Evolutionary conservation across 2,113 vertebrate genomes (phyloP).

Genomic region (Gymnorhina tibicen): DNA sequence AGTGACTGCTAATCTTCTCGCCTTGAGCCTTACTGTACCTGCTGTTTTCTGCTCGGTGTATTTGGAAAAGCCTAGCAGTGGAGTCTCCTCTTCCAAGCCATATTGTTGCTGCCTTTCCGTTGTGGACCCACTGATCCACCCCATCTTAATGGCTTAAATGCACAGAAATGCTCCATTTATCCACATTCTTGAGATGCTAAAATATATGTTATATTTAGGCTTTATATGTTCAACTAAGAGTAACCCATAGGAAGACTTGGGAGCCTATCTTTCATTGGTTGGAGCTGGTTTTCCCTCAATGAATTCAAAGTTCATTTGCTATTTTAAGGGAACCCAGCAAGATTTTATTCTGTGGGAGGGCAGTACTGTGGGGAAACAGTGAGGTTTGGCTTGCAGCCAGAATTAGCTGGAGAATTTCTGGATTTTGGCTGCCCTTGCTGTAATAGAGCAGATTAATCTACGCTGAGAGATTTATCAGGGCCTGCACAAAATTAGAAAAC

Average conservation of each 20-base stretch:
- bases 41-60: background rate
- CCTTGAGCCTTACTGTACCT: background rate
- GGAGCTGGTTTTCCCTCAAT: background rate
- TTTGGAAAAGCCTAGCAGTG: background rate
- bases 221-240: background rate
- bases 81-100: background rate
- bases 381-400: background rate
- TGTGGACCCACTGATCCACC: no score
- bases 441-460: background rate
- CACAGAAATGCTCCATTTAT: background rate
- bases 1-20: background rate
- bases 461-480: background rate
- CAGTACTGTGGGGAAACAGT: background rate
- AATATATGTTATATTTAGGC: background rate
- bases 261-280: background rate
- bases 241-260: background rate
- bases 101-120: background rate
- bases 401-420: constrained; percentile 29
- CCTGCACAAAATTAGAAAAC: constrained; percentile 26
- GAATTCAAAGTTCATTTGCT: constrained; percentile 9
- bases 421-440: background rate
- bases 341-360: background rate
- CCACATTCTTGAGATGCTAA: background rate
- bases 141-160: background rate
- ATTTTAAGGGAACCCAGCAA: background rate